Conservation (phyloP, 92 coral and sea anemone species). For the Porites evermanni region DNA sequence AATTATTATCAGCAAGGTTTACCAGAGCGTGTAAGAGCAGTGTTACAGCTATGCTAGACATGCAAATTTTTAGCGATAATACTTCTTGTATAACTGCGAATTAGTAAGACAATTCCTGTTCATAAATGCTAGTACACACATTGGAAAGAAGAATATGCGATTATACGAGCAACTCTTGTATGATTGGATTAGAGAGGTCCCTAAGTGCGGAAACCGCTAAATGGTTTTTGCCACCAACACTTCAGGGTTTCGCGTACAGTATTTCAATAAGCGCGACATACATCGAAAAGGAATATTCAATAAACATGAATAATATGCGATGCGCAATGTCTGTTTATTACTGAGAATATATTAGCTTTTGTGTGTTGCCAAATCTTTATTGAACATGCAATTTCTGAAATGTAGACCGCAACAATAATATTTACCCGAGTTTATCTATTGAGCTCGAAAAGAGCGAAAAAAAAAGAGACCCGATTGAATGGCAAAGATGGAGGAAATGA, state of each 20-base stretch:
- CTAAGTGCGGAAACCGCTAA: neutral
- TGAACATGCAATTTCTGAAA: neutral
- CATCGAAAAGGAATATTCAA: no score
- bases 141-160: slow-evolving; percentile 10
- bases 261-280: neutral
- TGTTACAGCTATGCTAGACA: neutral
- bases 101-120: slow-evolving; percentile 16
- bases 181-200: slow-evolving; percentile 7
- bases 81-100: slow-evolving; percentile 9
- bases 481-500: neutral
- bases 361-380: neutral
- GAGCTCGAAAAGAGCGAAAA: neutral
- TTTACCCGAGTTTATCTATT: neutral
- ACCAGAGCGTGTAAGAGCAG: neutral
- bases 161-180: slow-evolving; percentile 1
- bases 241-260: no score
- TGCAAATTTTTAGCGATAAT: neutral
- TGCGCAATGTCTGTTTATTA: slow-evolving; percentile 11
- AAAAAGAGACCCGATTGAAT: neutral
- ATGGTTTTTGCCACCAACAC: neutral
- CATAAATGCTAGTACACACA: slow-evolving; percentile 6
- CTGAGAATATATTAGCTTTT: slow-evolving; percentile 8
- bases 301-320: no score
- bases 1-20: neutral
- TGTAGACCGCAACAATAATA: no score